Conservation (phyloP, 2,113 vertebrate genomes). For the Oncorhynchus tshawytscha region DNA sequence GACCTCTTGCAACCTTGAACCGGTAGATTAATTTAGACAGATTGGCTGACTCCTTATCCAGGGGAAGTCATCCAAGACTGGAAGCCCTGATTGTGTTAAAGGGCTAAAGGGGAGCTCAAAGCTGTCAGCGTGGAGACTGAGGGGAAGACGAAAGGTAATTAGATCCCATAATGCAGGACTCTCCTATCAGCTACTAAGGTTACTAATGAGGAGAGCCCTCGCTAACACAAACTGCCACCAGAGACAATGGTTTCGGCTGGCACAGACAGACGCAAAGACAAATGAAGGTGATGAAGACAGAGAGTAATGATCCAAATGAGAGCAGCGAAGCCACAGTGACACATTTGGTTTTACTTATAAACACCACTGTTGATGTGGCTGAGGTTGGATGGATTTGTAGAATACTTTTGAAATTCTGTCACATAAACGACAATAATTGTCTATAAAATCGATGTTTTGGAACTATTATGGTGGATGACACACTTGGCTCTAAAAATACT, state of each 20-base stretch:
- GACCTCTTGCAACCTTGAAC: neutral
- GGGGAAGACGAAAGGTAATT: neutral
- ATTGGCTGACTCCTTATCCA: neutral
- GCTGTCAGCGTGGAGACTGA: neutral
- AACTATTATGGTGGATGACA: no score
- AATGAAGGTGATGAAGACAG: neutral
- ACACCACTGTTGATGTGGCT: neutral
- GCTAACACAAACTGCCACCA: constrained; percentile 3
- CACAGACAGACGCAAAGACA: neutral
- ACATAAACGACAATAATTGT: neutral
- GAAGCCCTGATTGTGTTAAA: constrained; percentile 4
- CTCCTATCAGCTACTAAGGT: neutral
- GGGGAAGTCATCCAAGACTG: constrained; percentile 3
- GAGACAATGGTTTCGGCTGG: neutral
- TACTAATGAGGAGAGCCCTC: constrained; percentile 1
- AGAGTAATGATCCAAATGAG: neutral
- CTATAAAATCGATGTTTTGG: neutral
- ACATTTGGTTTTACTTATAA: neutral
- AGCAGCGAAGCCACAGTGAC: neutral
- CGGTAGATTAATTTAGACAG: neutral
- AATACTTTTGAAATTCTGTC: neutral
- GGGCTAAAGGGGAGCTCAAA: neutral
- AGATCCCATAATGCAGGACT: constrained; percentile 3
- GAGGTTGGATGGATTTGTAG: neutral
- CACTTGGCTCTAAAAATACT: no score